Conservation (phyloP, 2,797 vertebrate genomes). For the Ctenosaura bakeri region DNA sequence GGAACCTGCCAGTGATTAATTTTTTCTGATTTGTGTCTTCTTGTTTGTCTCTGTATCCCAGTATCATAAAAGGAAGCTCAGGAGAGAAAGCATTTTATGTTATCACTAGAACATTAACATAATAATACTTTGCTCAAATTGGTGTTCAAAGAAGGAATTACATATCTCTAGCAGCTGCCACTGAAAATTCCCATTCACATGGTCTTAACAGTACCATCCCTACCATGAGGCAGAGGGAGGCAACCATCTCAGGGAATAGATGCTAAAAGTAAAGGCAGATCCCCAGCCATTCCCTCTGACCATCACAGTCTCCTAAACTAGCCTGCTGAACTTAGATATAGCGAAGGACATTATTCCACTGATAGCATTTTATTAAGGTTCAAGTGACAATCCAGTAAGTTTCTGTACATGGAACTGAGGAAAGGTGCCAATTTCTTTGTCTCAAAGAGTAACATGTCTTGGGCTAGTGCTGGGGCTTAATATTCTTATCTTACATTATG, state of each 20-base stretch:
- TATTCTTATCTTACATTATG: neutral
- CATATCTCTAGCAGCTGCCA: neutral
- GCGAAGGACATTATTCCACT: neutral
- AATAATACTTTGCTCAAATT: neutral
- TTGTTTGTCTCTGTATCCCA: neutral
- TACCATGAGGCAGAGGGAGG: too few species aligned
- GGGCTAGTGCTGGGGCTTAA: neutral
- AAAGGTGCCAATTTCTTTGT: neutral
- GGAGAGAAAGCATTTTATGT: neutral
- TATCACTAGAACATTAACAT: neutral
- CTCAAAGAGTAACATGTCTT: neutral
- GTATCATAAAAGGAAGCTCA: neutral
- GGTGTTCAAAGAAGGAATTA: neutral
- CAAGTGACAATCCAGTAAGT: neutral
- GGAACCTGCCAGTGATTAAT: neutral
- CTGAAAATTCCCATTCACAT: neutral
- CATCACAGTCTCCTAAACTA: neutral
- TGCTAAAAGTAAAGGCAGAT: too few species aligned
- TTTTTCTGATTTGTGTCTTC: neutral
- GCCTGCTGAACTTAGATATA: neutral
- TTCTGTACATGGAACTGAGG: neutral
- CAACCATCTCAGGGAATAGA: too few species aligned
- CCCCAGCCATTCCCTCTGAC: too few species aligned
- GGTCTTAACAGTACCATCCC: too few species aligned
- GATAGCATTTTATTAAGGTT: neutral